These are phyloP conservation scores for Eustalomyia histrio DNA, from an alignment of 2,888 invertebrate species.

Conservation along the genomic window DNA sequence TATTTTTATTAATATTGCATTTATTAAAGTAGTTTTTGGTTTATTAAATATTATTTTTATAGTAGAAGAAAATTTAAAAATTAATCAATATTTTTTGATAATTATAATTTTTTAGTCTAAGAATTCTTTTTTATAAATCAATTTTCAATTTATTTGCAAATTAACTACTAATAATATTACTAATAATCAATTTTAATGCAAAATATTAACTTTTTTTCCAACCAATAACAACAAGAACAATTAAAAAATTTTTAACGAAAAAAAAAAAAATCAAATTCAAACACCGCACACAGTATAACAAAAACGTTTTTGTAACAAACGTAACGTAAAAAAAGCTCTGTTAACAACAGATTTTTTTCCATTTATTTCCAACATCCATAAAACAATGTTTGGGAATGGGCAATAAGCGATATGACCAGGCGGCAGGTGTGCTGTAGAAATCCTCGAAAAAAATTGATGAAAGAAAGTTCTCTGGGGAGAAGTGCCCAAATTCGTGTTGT, in stretches of 20 bases:
- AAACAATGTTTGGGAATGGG: conserved; percentile 83
- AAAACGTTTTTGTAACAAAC: conserved; percentile 28
- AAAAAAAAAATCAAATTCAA: conserved; percentile 22
- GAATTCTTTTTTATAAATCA: conserved; percentile 50
- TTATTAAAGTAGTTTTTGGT: not conserved
- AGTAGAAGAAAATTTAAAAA: conserved; percentile 3
- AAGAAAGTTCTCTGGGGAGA: conserved; percentile 79
- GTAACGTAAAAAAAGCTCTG: conserved; percentile 41
- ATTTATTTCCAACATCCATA: conserved; percentile 55
- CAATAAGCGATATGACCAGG: conserved; percentile 86
- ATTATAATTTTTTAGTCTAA: conserved; percentile 59
- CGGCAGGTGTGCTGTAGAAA: conserved; percentile 82
- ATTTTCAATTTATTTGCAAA: conserved; percentile 41
- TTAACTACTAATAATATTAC: conserved; percentile 61
- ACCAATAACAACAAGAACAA: conserved; percentile 62
- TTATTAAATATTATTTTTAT: not conserved
- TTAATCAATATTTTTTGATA: conserved; percentile 29
- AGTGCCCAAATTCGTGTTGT: conserved; percentile 79
- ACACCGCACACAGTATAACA: conserved; percentile 58
- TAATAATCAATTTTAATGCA: conserved; percentile 60
- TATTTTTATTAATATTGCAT: too few species aligned
- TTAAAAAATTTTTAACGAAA: conserved; percentile 41
- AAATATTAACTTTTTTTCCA: conserved; percentile 60
- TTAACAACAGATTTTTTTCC: conserved; percentile 46
- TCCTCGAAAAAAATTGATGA: conserved; percentile 79